These are phyloP conservation scores for Halictus ligatus DNA, from an alignment of 2,888 invertebrate genomes.

Conservation along the genomic window DNA sequence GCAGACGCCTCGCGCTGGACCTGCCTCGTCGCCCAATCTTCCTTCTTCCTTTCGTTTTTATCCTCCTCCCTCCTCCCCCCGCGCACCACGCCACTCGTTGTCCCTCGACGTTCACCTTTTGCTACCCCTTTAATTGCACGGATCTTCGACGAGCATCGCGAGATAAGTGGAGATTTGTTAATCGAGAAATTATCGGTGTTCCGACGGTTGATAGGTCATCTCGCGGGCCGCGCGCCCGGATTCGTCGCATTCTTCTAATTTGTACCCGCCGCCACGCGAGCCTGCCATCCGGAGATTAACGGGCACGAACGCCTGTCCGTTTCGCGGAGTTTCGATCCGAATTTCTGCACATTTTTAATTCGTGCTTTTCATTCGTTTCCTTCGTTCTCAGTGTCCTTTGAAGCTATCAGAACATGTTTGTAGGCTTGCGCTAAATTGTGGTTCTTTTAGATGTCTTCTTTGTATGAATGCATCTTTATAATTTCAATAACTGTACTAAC, in stretches of 20 bases:
- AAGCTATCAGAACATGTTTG: background rate
- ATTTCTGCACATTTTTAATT: background rate
- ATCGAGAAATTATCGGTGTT: slow-evolving; percentile 46
- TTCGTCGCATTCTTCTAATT: background rate
- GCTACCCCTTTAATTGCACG: slow-evolving; percentile 32
- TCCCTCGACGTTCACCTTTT: background rate
- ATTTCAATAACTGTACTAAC: background rate
- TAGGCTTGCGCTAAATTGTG: background rate
- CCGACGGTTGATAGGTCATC: slow-evolving; percentile 6
- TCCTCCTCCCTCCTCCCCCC: background rate
- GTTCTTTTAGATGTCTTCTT: background rate
- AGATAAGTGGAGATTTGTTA: slow-evolving; percentile 50
- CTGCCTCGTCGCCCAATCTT: slow-evolving; percentile 15
- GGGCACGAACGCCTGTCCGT: background rate
- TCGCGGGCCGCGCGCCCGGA: background rate
- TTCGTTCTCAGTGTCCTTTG: background rate
- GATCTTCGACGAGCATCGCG: slow-evolving; percentile 10
- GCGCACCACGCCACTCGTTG: background rate
- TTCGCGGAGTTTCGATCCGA: background rate
- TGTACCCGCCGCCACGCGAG: slow-evolving; percentile 7
- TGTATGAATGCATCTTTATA: background rate
- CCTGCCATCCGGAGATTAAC: background rate
- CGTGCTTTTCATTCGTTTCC: background rate
- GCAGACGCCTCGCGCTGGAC: slow-evolving; percentile 32
- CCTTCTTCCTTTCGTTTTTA: background rate